A percentile compares a stretch with the other conserved stretches of the same genome.
Conservation (phyloP, 2,113 vertebrate species). For the Lophotis ruficrista region DNA sequence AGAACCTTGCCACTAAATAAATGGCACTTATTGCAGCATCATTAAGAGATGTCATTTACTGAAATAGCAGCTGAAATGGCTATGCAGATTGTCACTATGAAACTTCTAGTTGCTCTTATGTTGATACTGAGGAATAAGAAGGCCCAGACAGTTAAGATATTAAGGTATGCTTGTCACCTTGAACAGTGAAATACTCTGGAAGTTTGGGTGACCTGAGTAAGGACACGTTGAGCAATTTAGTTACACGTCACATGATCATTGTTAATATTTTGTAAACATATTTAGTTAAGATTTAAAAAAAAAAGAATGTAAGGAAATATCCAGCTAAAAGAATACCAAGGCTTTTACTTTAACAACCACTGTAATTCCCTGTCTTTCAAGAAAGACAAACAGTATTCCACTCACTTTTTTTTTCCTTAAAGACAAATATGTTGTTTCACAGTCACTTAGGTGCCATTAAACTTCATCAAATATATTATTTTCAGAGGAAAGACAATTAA, state of each 20-base stretch:
- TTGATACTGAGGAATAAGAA: neutral
- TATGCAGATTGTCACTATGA: neutral
- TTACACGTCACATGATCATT: neutral
- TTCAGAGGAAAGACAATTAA: neutral
- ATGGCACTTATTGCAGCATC: neutral
- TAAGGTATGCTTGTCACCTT: neutral
- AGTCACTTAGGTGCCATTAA: neutral
- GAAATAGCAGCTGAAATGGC: neutral
- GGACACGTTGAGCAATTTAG: neutral
- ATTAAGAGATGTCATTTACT: neutral
- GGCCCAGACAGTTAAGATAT: neutral
- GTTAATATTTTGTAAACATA: neutral
- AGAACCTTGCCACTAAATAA: neutral
- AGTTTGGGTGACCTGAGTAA: neutral
- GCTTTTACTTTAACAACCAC: neutral
- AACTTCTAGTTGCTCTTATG: neutral
- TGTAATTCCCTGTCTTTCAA: neutral
- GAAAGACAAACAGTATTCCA: neutral
- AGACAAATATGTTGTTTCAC: neutral
- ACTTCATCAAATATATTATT: neutral
- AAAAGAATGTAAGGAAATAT: neutral
- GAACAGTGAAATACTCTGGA: neutral
- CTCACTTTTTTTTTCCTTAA: neutral
- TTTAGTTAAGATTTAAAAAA: neutral
- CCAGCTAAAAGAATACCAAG: neutral